These are phyloP conservation scores for Drosophila athabasca DNA, from an alignment of 1,140 invertebrate genomes.

Conservation along the genomic window DNA sequence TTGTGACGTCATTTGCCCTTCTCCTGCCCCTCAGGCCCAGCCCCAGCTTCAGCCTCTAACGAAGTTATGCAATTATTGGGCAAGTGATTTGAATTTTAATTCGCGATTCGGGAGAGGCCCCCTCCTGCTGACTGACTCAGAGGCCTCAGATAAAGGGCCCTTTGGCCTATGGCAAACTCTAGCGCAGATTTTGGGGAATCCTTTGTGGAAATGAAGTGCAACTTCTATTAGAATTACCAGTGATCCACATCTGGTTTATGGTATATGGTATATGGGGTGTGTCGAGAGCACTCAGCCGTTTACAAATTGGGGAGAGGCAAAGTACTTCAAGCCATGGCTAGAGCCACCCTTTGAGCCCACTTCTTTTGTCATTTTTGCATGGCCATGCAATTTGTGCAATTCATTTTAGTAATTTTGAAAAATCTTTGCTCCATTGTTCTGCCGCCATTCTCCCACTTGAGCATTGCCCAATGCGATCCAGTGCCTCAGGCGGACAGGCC, in stretches of 20 bases:
- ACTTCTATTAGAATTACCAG: no score
- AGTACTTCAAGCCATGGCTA: no score
- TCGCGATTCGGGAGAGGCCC: neutral
- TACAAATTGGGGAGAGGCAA: no score
- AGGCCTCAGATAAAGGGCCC: no score
- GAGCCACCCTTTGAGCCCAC: neutral
- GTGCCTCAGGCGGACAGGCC: neutral
- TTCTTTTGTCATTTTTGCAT: constrained; percentile 13
- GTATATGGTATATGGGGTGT: no score
- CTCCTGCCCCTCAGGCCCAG: no score
- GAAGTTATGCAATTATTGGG: neutral
- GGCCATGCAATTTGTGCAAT: constrained; percentile 32
- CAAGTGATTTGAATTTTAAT: neutral
- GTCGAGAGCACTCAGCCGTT: no score
- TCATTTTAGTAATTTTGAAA: constrained; percentile 26
- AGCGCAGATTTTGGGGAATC: no score
- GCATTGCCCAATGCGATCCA: constrained; percentile 9
- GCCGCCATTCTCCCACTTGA: constrained; percentile 37
- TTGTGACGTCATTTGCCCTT: neutral
- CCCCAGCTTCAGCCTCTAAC: neutral
- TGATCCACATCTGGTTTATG: no score
- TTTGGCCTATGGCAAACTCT: no score
- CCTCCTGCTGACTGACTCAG: no score
- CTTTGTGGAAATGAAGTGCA: no score
- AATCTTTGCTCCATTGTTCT: constrained; percentile 36